A percentile compares a stretch with the other conserved stretches of the same genome.
Conservation (phyloP, 1,140 invertebrate species). For the Drosophila grimshawi region DNA sequence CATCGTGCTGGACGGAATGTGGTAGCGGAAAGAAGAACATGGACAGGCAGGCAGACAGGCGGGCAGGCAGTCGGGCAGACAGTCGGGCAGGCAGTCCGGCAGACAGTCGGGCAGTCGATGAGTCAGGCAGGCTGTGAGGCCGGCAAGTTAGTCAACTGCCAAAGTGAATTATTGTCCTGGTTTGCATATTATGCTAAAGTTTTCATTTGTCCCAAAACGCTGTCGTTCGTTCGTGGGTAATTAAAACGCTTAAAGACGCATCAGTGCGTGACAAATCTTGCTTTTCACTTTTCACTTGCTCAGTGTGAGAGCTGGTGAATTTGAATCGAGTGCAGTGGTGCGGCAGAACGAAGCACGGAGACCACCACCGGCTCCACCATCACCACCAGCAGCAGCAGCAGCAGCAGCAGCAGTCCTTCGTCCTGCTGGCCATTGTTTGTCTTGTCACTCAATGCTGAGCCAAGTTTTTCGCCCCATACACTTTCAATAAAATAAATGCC, state of each 20-base stretch:
- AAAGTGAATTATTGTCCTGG: conserved; percentile 82
- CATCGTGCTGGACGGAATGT: neutral
- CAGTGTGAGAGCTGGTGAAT: neutral
- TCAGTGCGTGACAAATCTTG: conserved; percentile 83
- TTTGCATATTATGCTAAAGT: conserved; percentile 80
- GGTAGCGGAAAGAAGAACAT: neutral
- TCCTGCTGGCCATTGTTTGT: conserved; percentile 62
- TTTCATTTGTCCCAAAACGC: conserved; percentile 41
- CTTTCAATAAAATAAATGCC: conserved; percentile 43
- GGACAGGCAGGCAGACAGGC: neutral
- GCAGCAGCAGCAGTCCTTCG: conserved; percentile 25
- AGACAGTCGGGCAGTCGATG: neutral
- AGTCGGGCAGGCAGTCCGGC: neutral
- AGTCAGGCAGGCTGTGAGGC: neutral
- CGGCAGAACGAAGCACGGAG: conserved; percentile 39
- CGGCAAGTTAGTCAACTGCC: conserved; percentile 67
- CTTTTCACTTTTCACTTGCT: conserved; percentile 77
- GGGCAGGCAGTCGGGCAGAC: neutral
- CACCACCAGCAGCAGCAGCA: conserved; percentile 4
- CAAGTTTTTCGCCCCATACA: conserved; percentile 40
- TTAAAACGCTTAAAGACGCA: conserved; percentile 83
- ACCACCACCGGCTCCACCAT: too few species aligned
- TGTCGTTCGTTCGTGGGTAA: conserved; percentile 65
- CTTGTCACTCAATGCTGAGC: conserved; percentile 59
- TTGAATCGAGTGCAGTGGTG: conserved; percentile 50